A percentile compares a stretch with the other conserved stretches of the same genome.
These are phyloP conservation scores for Drosophila koepferae DNA, from an alignment of 2,888 invertebrate genomes.

Conservation along the genomic window DNA sequence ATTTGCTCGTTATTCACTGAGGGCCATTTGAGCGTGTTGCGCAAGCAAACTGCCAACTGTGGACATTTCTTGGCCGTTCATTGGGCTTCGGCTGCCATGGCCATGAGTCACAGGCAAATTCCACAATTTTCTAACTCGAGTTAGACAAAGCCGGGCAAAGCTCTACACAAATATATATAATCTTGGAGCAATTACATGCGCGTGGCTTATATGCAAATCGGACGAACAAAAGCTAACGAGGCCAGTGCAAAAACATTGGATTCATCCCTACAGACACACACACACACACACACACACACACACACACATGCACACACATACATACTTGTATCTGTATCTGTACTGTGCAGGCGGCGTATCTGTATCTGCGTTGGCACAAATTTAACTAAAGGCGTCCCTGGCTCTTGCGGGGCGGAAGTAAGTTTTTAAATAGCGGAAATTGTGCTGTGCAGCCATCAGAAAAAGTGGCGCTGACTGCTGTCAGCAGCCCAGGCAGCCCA, in stretches of 20 bases:
- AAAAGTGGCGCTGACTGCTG: slow-evolving; percentile 64
- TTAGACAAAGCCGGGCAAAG: slow-evolving; percentile 22
- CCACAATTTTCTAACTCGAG: slow-evolving; percentile 17
- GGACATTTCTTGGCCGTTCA: slow-evolving; percentile 1
- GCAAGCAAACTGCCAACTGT: slow-evolving; percentile 6
- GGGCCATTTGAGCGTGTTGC: slow-evolving; percentile 15
- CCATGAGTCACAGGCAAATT: slow-evolving; percentile 11
- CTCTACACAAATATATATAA: slow-evolving; percentile 44
- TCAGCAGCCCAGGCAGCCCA: slow-evolving; percentile 39
- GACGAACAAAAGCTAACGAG: slow-evolving; percentile 55
- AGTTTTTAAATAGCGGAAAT: slow-evolving; percentile 79
- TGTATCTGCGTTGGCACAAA: slow-evolving; percentile 49
- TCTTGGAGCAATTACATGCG: slow-evolving; percentile 58
- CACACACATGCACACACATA: background rate
- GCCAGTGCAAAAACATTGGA: slow-evolving; percentile 40
- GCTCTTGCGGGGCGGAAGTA: slow-evolving; percentile 58
- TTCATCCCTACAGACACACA: slow-evolving; percentile 10
- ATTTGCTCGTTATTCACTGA: slow-evolving; percentile 12
- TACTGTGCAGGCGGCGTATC: slow-evolving; percentile 22
- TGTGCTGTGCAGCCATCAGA: slow-evolving; percentile 79
- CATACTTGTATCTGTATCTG: slow-evolving; percentile 13
- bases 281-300: background rate
- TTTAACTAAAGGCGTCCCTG: slow-evolving; percentile 51
- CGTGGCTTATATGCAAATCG: slow-evolving; percentile 63
- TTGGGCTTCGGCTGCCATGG: slow-evolving; percentile 6